Evolutionary conservation across 2,888 invertebrate genomes (phyloP).

Genomic region (Callosobruchus maculatus): DNA sequence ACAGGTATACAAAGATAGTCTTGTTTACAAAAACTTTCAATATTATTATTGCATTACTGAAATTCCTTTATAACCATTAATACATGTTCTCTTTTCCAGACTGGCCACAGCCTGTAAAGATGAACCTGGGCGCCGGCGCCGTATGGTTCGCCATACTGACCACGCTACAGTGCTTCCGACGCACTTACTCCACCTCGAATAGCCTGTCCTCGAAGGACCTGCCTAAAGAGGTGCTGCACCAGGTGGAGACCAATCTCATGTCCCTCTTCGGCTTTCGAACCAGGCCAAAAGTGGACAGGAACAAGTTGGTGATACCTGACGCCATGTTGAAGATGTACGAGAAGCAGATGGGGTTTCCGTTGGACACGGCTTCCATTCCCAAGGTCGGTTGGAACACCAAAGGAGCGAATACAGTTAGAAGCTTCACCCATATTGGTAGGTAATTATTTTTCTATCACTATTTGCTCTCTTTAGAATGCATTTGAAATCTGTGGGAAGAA

Average conservation of each 20-base stretch:
- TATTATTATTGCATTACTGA: no score
- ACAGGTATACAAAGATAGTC: no score
- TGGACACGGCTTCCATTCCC: constrained; percentile 63
- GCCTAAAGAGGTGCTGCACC: constrained; percentile 45
- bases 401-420: constrained; percentile 80
- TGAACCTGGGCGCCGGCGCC: constrained; percentile 22
- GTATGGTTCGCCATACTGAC: constrained; percentile 31
- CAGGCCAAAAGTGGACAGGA: constrained; percentile 52
- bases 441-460: constrained; percentile 17
- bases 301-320: constrained; percentile 65
- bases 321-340: constrained; percentile 78
- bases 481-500: no score
- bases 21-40: no score
- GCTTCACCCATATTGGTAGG: constrained; percentile 77
- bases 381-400: constrained; percentile 66
- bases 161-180: constrained; percentile 27
- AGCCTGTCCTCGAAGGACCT: constrained; percentile 31
- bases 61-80: no score
- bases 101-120: constrained; percentile 8
- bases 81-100: not conserved
- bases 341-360: constrained; percentile 61
- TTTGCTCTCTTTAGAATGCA: no score
- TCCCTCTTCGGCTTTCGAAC: constrained; percentile 59
- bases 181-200: not conserved
- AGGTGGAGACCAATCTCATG: constrained; percentile 59